phyloP scores from a whole-genome alignment of 1,140 invertebrate genomes.

The Lasioglossum albipes region DNA sequence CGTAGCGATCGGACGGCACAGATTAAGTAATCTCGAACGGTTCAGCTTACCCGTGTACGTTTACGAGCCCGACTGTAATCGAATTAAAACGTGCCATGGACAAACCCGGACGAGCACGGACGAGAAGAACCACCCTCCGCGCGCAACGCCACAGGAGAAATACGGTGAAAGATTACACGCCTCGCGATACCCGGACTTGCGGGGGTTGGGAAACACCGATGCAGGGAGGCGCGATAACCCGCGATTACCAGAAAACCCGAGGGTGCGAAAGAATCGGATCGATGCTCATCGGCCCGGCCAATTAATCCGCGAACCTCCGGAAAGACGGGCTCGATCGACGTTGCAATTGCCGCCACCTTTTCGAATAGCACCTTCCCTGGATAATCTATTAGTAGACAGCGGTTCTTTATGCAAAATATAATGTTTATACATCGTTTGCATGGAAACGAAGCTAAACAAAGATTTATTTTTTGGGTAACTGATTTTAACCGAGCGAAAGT shows the following conservation, averaged over 20 bases:
- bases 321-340: conserved; percentile 34
- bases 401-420: too few species aligned
- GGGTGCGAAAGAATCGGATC: conserved; percentile 44
- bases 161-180: conserved; percentile 43
- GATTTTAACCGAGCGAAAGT: too few species aligned
- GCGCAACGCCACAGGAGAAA: neutral
- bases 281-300: conserved; percentile 46
- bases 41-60: conserved; percentile 42
- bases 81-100: conserved; percentile 24
- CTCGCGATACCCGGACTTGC: conserved; percentile 6
- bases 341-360: neutral
- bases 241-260: conserved; percentile 49
- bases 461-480: too few species aligned
- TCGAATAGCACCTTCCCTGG: too few species aligned
- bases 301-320: conserved; percentile 48
- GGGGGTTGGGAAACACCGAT: conserved; percentile 33
- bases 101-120: neutral
- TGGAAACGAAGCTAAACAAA: too few species aligned
- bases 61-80: conserved; percentile 30
- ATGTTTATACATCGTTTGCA: too few species aligned
- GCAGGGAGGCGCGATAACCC: conserved; percentile 44
- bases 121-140: neutral
- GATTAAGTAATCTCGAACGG: conserved; percentile 50
- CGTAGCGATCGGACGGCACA: conserved; percentile 25
- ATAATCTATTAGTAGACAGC: too few species aligned